Evolutionary conservation across 2,113 vertebrate species (phyloP).

Genomic region (Odocoileus hemionus): DNA sequence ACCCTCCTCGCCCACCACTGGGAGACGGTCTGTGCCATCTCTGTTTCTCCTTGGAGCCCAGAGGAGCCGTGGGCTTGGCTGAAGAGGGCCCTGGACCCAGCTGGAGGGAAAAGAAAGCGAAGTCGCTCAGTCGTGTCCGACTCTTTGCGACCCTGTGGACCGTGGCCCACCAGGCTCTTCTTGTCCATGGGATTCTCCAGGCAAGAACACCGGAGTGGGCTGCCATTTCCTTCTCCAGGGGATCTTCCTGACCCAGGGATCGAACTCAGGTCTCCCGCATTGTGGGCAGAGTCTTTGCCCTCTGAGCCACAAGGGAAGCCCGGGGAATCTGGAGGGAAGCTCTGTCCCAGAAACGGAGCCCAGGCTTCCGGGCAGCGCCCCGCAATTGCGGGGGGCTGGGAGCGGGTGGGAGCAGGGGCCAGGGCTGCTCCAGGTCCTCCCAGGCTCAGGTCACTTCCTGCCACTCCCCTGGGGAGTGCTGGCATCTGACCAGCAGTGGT

Average conservation of each 20-base stretch:
- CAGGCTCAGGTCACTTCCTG: not conserved
- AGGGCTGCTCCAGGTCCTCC: rapidly evolving
- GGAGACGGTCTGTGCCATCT: not conserved
- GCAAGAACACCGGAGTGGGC: not conserved
- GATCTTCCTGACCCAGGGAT: not conserved
- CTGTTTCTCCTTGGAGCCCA: no score
- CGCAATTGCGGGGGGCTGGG: no score
- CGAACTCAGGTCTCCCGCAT: rapidly evolving
- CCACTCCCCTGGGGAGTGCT: rapidly evolving
- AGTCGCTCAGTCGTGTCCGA: not conserved
- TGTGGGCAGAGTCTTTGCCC: not conserved
- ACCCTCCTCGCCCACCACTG: rapidly evolving
- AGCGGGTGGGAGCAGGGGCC: rapidly evolving
- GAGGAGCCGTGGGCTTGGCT: rapidly evolving
- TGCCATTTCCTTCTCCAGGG: not conserved
- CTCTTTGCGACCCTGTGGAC: not conserved
- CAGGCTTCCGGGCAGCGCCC: not conserved
- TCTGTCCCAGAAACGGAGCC: not conserved
- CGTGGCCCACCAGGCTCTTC: not conserved
- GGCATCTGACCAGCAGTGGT: not conserved
- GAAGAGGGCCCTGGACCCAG: no score
- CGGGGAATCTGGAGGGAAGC: not conserved
- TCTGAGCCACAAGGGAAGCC: not conserved
- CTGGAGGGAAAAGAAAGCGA: not conserved
- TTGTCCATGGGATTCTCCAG: not conserved